Conservation (phyloP, 2,888 invertebrate genomes). For the Girardia tigrina region DNA sequence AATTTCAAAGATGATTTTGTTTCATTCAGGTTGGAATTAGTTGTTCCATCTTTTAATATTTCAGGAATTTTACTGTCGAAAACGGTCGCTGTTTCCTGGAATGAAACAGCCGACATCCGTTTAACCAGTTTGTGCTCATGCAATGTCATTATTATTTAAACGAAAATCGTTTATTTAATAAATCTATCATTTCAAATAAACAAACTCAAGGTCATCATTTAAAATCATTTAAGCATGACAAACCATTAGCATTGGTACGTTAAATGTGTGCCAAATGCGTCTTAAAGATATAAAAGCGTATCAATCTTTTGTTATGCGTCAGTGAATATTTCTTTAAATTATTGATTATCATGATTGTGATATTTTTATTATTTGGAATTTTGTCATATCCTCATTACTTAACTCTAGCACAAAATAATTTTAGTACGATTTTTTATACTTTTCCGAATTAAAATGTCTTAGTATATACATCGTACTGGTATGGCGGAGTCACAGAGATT, state of each 20-base stretch:
- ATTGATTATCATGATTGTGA: too few relatives aligned
- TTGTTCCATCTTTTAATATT: too few relatives aligned
- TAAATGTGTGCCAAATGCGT: too few relatives aligned
- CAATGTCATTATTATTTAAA: not conserved
- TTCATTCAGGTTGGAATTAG: not conserved
- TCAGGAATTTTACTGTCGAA: not conserved
- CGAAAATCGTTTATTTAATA: not conserved
- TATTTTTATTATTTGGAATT: too few relatives aligned
- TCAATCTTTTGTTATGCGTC: too few relatives aligned
- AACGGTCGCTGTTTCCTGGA: not conserved
- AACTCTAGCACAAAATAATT: too few relatives aligned
- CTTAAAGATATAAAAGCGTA: too few relatives aligned
- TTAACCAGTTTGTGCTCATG: not conserved
- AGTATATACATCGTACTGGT: not conserved
- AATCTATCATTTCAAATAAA: not conserved
- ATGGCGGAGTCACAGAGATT: not conserved
- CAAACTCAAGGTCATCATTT: not conserved
- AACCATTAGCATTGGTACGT: too few relatives aligned
- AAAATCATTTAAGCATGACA: not conserved
- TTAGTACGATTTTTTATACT: too few relatives aligned
- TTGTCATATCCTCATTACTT: too few relatives aligned
- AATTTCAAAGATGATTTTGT: not conserved
- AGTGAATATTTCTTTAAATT: too few relatives aligned
- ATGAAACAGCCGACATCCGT: not conserved
- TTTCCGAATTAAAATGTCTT: too few relatives aligned